Base-by-base conservation (phyloP, 2,888 invertebrate genomes). In the Netelia fuscicornis region DNA sequence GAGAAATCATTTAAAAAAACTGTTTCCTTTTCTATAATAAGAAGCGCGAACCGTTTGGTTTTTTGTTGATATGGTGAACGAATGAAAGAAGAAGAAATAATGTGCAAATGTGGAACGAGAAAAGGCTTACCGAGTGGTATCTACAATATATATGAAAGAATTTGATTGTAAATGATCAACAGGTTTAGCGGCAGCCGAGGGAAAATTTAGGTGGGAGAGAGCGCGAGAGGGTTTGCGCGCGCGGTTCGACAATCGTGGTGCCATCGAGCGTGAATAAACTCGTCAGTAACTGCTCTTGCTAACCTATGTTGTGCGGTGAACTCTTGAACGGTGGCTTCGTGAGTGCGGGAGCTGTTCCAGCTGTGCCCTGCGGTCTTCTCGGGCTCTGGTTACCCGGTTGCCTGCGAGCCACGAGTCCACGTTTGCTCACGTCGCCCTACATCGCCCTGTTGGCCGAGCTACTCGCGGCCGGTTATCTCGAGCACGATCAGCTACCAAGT, bases 221-320 rank as follows among this genome's bases (percentile, higher is more conserved):
- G 8, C n/a, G 23, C 25, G 9, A 30, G 68, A 52, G 13, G 25
- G 23, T 54, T 3, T 37, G 42, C 37, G 37, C 37, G 37, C 37
- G 37, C 37, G 37, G 8, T 37, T 37, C 90, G 88, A 90, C 89
- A 88, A 88, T 86, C 89, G 89, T 86, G 88, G 88, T 13, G 48
- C 60, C 58, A 70, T 78, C 70, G 30, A 60, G 25, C 68, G 60
- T 68, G 54, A 84, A 77, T 77, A 84, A 60, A 89, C 86, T 88
- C 87, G 90, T 90, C 70, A 64, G 82, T 85, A 37, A 58, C 65
- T 60, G 85, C 79, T 74, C 78, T 88, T 62, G 85, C 85, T 90
- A 37, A 92, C 92, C 92, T 93, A 93, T 93, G 93, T 93, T 93
- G 93, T 93, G 93, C 93, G 93, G 93, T 84, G 93, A 93, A 92